These are phyloP conservation scores for cat (Felis catus) DNA, from an alignment of 2,113 vertebrate genomes.

Conservation along the genomic window DNA sequence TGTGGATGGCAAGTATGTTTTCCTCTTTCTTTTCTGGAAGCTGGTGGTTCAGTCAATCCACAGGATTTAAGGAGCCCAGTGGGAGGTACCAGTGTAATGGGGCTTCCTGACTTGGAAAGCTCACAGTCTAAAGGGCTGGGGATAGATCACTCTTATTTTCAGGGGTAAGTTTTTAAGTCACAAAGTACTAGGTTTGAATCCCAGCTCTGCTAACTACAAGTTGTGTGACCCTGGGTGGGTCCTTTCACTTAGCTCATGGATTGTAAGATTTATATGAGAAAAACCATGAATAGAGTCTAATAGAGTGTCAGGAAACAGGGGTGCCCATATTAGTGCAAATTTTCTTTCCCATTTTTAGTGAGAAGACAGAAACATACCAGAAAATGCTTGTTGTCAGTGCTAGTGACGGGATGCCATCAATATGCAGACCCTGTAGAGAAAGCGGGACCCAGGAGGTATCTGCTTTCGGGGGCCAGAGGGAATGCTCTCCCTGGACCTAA, in stretches of 20 bases:
- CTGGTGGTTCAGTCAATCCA: not conserved
- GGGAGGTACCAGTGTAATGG: not conserved
- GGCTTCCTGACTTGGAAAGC: constrained; percentile 14
- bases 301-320: not conserved
- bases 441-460: not conserved
- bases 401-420: not conserved
- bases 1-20: not conserved
- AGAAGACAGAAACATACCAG: not conserved
- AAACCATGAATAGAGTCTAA: not conserved
- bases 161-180: not conserved
- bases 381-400: not conserved
- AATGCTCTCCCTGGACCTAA: not conserved
- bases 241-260: not conserved
- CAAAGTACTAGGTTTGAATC: not conserved
- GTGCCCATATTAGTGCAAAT: not conserved
- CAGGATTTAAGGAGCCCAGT: not conserved
- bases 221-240: not conserved
- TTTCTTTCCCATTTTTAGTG: not conserved
- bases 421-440: not conserved
- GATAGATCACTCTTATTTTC: not conserved
- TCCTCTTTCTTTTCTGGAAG: constrained; percentile 3
- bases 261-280: not conserved
- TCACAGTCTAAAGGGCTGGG: not conserved
- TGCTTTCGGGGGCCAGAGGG: not conserved
- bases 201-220: not conserved